Evolutionary conservation across 2,888 invertebrate genomes (phyloP), one percentile per base, ranked within the genome.

Genomic region (Hermodice carunculata): DNA sequence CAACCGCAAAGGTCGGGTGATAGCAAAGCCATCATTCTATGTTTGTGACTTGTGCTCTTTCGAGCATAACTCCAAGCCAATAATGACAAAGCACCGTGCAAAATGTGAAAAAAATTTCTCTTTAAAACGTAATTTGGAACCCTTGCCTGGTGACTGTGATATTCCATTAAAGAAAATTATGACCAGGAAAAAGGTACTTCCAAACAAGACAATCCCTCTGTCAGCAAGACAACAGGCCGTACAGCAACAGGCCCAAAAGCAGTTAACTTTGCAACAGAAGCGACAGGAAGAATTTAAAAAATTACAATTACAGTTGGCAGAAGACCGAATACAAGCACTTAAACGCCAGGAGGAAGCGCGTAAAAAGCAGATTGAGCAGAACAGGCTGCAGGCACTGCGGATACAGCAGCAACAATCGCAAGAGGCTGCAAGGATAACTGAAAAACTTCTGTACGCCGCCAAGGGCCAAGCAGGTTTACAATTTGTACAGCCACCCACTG

Each of bases 21-120:
- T 95, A 78, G 90, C 94, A 71, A 93, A 94, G 0, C 92, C 93
- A 29, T 92, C 94, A 0, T 93, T 93, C 85, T 66, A 53, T 46
- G 28, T 46, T 8, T 69, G 65, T 34, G 59, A 58, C 8, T 93
- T 94, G 81, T 97, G 97, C 88, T 93, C 94, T 0, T 96, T 95
- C 81, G 96, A 97, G 85, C 95, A 95, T 78, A 95, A 95, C 80
- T 94, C 94, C 60, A 96, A 95, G 86, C 94, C 94, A 31, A 95
- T 95, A 86, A 87, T 96, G 76, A 93, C 93, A 0, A 90, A 95
- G 42, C 97, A 97, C 88, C 89, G 93, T 72, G 90, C 93, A 66
- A 92, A 94, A 1, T 97, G 97, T 86, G 90, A 91, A 44, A 94
- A 95, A 86, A 94, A 94, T 83, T 96, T 94, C 87, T 92, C 94